Evolutionary conservation across 2,113 vertebrate genomes (phyloP), one percentile per base, ranked within the genome.

Genomic region (Pampusana beccarii): DNA sequence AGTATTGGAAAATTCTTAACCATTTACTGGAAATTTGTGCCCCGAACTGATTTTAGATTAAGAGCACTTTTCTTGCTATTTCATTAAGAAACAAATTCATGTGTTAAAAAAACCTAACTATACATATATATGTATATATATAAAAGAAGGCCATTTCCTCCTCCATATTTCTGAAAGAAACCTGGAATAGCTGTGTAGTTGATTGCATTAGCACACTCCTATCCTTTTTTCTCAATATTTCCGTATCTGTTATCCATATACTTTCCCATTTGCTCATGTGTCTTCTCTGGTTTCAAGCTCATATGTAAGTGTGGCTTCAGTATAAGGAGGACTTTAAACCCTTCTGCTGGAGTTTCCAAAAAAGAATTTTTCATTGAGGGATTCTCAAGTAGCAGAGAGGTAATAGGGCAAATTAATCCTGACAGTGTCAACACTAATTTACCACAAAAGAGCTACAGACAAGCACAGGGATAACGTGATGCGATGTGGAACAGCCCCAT

Each of bases 381-480:
- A 10, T 8, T 50, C 46, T 18, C 5, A 48, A 60, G 57, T 13
- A 67, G 34, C 28, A 53, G 38, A 75, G 19, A 54, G 42, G 40
- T 23, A 72, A 56, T 5, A 50, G 20, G 24, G 5, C 24, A 80
- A 91, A 61, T 87, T 19, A 87, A 19, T 80, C 28, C 54, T n/a
- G 50, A 16, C 12, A 20, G 9, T 23, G 20, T 66, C 69, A 78
- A 5, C 4, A 16, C 15, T 60, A 17, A 51, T 77, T 86, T 64
- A 5, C 48, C 26, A 17, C 11, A 9, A 1, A 72, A 72, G 44
- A 61, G 38, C 67, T 69, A 2, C 0, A 1, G 38, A 78, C 7
- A 50, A 33, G 24, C 19, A 7, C 29, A 38, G 33, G 26, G 26
- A 11, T 38, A 44, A 17, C 1, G 4, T 10, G 10, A 13, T 54